phyloP scores from a whole-genome alignment of 1,140 invertebrate species.

The Trialeurodes vaporariorum region DNA sequence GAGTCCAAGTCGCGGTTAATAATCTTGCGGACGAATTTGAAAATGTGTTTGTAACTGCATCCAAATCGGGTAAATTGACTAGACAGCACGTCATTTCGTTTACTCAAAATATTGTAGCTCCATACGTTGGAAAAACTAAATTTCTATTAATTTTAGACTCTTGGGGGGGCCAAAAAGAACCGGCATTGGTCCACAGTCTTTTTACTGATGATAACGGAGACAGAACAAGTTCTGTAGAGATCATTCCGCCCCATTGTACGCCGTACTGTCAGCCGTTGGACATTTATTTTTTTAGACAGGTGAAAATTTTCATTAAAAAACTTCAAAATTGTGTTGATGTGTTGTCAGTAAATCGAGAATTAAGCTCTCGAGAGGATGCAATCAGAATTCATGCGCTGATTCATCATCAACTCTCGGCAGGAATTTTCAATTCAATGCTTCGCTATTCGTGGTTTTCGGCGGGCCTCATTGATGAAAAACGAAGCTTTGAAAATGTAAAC shows the following conservation, averaged over 20 bases:
- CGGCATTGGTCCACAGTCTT: neutral
- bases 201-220: conserved; percentile 1
- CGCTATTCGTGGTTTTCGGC: conserved; percentile 18
- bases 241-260: conserved; percentile 12
- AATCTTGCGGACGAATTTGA: conserved; percentile 5
- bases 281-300: conserved; percentile 12
- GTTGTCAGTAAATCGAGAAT: conserved; percentile 1
- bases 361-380: conserved; percentile 3
- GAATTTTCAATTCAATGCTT: conserved; percentile 18
- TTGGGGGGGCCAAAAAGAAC: too few species aligned
- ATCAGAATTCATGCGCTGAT: conserved; percentile 20
- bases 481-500: neutral
- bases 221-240: conserved; percentile 1
- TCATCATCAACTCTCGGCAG: conserved; percentile 16
- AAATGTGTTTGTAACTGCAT: conserved; percentile 16
- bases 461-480: neutral
- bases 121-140: too few species aligned
- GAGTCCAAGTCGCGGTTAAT: neutral
- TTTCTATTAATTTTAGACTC: too few species aligned
- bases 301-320: conserved; percentile 14
- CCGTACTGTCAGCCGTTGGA: conserved; percentile 12
- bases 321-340: too few species aligned
- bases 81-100: conserved; percentile 14
- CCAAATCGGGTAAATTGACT: conserved; percentile 19
- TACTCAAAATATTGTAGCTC: conserved; percentile 8